phyloP scores from a whole-genome alignment of 2,888 invertebrate genomes.

The Crepidodera aurea region DNA sequence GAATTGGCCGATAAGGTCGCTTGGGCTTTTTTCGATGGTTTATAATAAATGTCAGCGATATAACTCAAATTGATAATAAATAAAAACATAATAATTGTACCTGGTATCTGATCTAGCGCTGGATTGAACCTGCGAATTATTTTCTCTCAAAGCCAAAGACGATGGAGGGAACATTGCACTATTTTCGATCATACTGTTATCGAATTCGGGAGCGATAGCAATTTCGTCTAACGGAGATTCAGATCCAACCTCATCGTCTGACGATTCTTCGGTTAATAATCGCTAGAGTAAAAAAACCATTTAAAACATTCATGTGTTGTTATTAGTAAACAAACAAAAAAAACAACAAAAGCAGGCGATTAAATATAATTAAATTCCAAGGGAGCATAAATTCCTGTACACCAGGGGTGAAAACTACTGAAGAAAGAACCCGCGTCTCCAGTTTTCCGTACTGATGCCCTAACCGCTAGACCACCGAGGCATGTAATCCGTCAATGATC shows the following conservation, averaged over 20 bases:
- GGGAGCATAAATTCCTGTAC: no score
- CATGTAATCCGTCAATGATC: no score
- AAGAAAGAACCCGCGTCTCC: no score
- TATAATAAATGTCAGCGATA: no score
- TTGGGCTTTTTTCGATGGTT: no score
- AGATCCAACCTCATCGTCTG: conserved; percentile 84
- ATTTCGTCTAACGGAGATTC: conserved; percentile 82
- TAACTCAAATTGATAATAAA: no score
- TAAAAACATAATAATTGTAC: no score
- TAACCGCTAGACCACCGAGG: no score
- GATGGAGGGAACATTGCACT: conserved; percentile 70
- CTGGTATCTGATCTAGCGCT: conserved; percentile 72
- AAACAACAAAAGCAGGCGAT: conserved; percentile 1
- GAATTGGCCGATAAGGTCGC: no score
- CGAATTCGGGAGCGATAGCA: conserved; percentile 68
- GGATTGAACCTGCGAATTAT: conserved; percentile 65
- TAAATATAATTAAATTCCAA: neutral
- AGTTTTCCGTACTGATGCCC: no score
- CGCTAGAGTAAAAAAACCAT: conserved; percentile 59
- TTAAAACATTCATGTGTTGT: neutral
- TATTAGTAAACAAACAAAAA: neutral
- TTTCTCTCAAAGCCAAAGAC: conserved; percentile 69
- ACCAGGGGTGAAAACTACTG: no score
- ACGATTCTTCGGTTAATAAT: conserved; percentile 77
- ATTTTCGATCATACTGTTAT: conserved; percentile 62